phyloP scores from a whole-genome alignment of 2,113 vertebrate genomes.

The Myotis brandtii region DNA sequence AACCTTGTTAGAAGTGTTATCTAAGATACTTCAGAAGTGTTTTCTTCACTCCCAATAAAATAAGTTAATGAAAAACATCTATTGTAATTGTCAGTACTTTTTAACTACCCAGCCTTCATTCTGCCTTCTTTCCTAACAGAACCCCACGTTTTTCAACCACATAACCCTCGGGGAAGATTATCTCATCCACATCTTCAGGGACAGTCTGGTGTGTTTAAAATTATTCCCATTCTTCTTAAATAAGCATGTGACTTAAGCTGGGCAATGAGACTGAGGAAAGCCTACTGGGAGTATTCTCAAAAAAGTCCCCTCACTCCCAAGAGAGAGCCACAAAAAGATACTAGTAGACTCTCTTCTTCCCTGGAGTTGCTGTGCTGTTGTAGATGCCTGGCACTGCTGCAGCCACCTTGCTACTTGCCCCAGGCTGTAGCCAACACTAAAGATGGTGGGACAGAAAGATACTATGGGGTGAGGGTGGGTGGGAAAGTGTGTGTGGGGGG shows the following conservation, averaged over 20 bases:
- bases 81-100: slow-evolving; percentile 7
- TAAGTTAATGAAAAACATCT: background rate
- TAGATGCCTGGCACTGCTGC: background rate
- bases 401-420: background rate
- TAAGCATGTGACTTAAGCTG: background rate
- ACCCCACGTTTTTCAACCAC: background rate
- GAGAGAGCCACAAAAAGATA: background rate
- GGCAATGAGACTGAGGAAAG: slow-evolving; percentile 3
- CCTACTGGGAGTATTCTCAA: background rate
- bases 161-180: background rate
- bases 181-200: background rate
- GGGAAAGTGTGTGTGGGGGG: background rate
- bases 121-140: slow-evolving; percentile 42
- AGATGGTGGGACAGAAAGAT: slow-evolving; percentile 30
- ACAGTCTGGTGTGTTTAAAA: background rate
- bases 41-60: slow-evolving; percentile 38
- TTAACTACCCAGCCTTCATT: background rate
- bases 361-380: background rate
- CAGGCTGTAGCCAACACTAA: background rate
- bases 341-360: background rate
- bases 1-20: slow-evolving; percentile 43
- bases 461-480: background rate
- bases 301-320: slow-evolving; percentile 3
- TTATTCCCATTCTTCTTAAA: slow-evolving; percentile 8
- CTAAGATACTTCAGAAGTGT: background rate